Base-by-base conservation (phyloP, 2,797 vertebrate species). In the Crocodylus rhombifer region DNA sequence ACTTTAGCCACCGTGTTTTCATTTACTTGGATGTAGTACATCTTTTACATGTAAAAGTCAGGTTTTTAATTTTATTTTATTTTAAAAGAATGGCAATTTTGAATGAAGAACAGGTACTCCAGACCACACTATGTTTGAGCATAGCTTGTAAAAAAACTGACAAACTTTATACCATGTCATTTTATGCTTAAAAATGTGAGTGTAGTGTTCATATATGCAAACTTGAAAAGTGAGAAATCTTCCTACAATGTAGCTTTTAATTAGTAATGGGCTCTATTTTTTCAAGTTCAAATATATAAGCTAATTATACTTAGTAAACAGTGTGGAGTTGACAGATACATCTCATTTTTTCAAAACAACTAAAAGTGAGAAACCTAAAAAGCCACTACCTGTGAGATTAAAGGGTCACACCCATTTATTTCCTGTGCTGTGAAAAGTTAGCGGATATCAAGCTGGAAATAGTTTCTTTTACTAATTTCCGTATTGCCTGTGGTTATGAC, bases 321-420 rank as follows among this genome's bases (percentile, higher is more conserved):
- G 42, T 25, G 67, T 5, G 61, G 74, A 78, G 55, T 77, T 85
- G 26, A 89, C 26, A 89, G 64, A 76, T 65, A 92, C 57, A 80
- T 95, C 77, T 88, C 26, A 63, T 87, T 64, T 92, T 25, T 83
- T 83, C 81, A 96, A 96, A 95, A 96, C 92, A 97, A 90, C 74
- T 36, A 28, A 14, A 94, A 89, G 76, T 92, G 3, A 87, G 82
- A 96, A 73, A 88, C 16, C 42, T 84, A 75, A 80, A 51, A 89
- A 92, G 17, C 28, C 82, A 55, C 86, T 91, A 91, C 78, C 92
- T 82, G 94, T 94, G 91, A 95, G 80, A 92, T 1, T 1, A 93
- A 86, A 95, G 64, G 87, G 93, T 77, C 94, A 95, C 97, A 97
- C 96, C 95, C 95, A 94, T 95, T 93, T 87, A 86, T 87, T 97